These are phyloP conservation scores for Hypothenemus hampei DNA, from an alignment of 1,140 invertebrate genomes.

Conservation along the genomic window DNA sequence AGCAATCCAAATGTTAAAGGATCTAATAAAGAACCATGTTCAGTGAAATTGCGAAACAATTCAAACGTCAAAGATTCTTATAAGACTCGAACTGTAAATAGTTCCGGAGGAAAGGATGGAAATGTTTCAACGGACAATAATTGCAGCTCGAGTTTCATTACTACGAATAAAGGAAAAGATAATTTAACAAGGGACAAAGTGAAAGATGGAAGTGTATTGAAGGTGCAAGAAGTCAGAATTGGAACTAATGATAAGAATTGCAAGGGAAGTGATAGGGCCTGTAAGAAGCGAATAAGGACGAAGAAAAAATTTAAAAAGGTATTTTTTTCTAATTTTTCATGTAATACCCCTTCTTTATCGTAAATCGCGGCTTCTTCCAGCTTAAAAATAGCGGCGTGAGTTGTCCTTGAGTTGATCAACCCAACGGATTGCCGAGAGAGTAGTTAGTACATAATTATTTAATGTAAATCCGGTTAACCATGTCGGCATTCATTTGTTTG, in stretches of 20 bases:
- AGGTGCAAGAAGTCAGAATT: constrained; percentile 23
- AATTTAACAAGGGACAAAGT: no score
- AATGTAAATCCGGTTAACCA: constrained; percentile 22
- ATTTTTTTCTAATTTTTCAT: constrained; percentile 3
- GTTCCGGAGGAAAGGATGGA: no score
- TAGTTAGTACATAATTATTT: constrained; percentile 23
- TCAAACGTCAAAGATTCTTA: no score
- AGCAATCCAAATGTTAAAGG: no score
- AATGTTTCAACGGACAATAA: no score
- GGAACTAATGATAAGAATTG: constrained; percentile 5
- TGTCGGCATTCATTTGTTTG: constrained; percentile 21
- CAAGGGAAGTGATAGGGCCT: constrained; percentile 7
- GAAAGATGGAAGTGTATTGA: constrained; percentile 8
- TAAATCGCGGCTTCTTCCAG: constrained; percentile 8
- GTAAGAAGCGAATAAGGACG: constrained; percentile 7
- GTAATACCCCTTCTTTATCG: constrained; percentile 1
- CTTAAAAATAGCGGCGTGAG: constrained; percentile 10
- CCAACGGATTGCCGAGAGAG: constrained; percentile 18
- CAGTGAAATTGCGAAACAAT: no score
- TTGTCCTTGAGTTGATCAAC: constrained; percentile 14
- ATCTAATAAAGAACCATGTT: no score
- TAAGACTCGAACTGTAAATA: no score
- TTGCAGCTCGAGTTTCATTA: no score
- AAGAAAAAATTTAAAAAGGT: constrained; percentile 28
- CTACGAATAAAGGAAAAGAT: no score